Evolutionary conservation across 2,113 vertebrate genomes (phyloP), one percentile per base, ranked within the genome.

Genomic region (Atrichornis clamosus): DNA sequence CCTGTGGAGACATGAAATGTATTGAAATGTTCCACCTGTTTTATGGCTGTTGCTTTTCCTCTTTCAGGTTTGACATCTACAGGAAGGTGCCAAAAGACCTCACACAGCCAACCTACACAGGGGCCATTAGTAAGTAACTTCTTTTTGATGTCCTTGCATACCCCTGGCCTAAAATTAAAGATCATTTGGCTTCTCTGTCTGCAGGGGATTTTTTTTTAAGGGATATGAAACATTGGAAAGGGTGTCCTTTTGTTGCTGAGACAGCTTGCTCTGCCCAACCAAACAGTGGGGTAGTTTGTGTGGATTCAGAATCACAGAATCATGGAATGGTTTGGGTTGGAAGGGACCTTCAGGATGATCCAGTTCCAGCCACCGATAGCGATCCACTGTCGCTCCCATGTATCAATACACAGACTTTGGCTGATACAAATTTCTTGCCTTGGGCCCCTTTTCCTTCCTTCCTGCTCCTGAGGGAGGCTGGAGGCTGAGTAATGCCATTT

Each of bases 71-170:
- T 97, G 99, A 99, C 98, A 99, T 99, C 98, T 99, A 99, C 98
- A 99, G 99, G 98, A 99, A 99, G 98, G 99, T 99, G 92, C 99
- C 99, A 97, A 99, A 99, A 98, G 99, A 99, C 98, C 99, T 99
- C 87, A 99, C 99, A 28, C 99, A 99, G 98, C 99, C 99, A 82
- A 99, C 99, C 8, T 99, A 99, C 97, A 99, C 99, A 56, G 99
- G 99, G 97, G 99, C 99, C 81, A 99, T 99, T 95, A 99, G 99
- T 99, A 98, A 99, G 99, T 99, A 98, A 81, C 30, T 81, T 52
- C 92, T 84, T 85, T 80, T 56, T 73, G 44, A 79, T 49, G 23
- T 80, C 65, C 49, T 82, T 69, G 59, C n/a, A 9, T 87, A 76
- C 49, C 55, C 82, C 76, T 89, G 55, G 16, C 88, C 90, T 94